These are phyloP conservation scores for Eupsittula cactorum DNA, from an alignment of 2,113 vertebrate species.

Conservation along the genomic window DNA sequence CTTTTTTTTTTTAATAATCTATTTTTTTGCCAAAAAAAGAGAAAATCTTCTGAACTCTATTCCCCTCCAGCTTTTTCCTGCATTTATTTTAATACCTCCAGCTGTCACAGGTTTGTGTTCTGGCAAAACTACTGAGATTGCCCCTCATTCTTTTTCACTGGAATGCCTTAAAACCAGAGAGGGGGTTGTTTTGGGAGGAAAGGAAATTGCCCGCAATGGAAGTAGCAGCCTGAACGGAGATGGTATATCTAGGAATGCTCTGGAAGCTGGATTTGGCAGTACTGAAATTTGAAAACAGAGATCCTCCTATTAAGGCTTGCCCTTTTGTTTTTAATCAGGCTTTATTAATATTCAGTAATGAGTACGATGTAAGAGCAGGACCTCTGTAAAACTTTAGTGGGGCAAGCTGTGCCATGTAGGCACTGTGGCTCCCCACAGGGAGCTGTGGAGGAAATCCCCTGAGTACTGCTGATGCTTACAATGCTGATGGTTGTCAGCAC, in stretches of 20 bases:
- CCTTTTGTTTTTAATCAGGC: neutral
- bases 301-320: neutral
- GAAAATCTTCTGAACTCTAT: neutral
- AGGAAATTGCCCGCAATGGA: neutral
- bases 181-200: neutral
- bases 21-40: no score
- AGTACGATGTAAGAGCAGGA: neutral
- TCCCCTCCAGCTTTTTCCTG: neutral
- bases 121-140: neutral
- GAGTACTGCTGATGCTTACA: neutral
- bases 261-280: neutral
- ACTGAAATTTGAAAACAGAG: neutral
- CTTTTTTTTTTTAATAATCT: neutral
- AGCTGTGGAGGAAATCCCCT: neutral
- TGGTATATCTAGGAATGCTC: neutral
- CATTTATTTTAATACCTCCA: neutral
- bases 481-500: neutral
- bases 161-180: neutral
- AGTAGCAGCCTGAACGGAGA: neutral
- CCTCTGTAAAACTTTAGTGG: neutral
- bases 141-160: neutral
- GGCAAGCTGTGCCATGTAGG: fast-evolving
- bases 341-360: neutral
- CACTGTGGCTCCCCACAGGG: neutral
- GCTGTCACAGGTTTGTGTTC: neutral